phyloP scores from a whole-genome alignment of 2,888 invertebrate species.

The Girardia tigrina region DNA sequence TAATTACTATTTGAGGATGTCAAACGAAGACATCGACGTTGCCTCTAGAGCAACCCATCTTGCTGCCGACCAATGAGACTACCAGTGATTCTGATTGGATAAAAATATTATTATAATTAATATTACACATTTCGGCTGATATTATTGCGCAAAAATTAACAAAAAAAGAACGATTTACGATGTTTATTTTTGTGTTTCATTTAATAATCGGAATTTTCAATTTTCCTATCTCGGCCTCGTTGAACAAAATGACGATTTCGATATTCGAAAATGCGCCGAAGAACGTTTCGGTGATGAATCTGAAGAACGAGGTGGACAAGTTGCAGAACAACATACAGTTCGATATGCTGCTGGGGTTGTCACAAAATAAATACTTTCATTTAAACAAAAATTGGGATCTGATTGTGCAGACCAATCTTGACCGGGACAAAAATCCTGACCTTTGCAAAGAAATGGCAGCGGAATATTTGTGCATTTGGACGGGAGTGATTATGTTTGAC shows the following conservation, averaged over 20 bases:
- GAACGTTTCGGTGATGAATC: neutral
- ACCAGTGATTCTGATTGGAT: neutral
- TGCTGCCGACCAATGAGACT: neutral
- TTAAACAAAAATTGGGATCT: neutral
- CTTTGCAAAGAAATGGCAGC: neutral
- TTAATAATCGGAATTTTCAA: neutral
- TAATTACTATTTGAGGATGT: no score
- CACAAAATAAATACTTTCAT: neutral
- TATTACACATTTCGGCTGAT: neutral
- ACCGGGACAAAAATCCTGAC: neutral
- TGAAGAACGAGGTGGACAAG: neutral
- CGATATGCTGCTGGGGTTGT: neutral
- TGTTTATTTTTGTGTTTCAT: neutral
- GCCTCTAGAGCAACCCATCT: no score
- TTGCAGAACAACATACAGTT: neutral
- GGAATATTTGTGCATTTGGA: neutral
- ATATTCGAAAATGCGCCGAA: neutral
- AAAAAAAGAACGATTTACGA: no score
- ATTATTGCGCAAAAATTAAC: neutral
- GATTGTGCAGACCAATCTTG: neutral
- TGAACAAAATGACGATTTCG: neutral
- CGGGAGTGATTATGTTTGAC: neutral
- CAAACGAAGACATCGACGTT: no score
- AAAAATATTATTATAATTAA: neutral
- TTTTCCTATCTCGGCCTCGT: neutral